A percentile compares a stretch with the other conserved stretches of the same genome.
Conservation (phyloP, 35 echinoderm and acorn worm species). For the Nesometra sesokonis region DNA sequence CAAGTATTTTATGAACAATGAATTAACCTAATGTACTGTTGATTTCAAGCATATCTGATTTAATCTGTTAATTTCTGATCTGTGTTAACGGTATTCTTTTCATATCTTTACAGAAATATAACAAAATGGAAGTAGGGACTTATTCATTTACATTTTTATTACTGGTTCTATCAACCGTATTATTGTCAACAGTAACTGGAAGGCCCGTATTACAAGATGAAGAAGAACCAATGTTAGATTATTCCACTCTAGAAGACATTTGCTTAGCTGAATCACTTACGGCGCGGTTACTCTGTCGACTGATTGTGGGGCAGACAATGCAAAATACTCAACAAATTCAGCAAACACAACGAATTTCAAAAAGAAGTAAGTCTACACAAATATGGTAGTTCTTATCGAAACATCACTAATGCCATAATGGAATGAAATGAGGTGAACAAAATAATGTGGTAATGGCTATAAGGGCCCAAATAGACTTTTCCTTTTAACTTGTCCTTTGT, state of each 20-base stretch:
- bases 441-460: too few species aligned
- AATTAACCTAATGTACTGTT: too few species aligned
- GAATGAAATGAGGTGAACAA: too few species aligned
- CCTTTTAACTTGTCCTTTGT: too few species aligned
- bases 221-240: neutral
- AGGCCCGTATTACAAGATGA: neutral
- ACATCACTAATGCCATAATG: too few species aligned
- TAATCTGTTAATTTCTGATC: too few species aligned
- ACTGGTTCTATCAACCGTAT: neutral
- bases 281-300: neutral
- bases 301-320: neutral
- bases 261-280: neutral
- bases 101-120: neutral
- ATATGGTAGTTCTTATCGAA: too few species aligned
- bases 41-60: too few species aligned
- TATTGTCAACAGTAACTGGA: neutral
- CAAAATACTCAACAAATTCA: neutral
- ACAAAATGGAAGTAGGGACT: neutral
- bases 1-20: too few species aligned
- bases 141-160: neutral
- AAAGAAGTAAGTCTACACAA: neutral
- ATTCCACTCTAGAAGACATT: neutral
- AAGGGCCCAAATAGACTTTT: too few species aligned
- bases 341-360: neutral
- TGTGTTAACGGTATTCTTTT: neutral